Base-by-base conservation (phyloP, 2,113 vertebrate genomes). In the Calcarius ornatus region DNA sequence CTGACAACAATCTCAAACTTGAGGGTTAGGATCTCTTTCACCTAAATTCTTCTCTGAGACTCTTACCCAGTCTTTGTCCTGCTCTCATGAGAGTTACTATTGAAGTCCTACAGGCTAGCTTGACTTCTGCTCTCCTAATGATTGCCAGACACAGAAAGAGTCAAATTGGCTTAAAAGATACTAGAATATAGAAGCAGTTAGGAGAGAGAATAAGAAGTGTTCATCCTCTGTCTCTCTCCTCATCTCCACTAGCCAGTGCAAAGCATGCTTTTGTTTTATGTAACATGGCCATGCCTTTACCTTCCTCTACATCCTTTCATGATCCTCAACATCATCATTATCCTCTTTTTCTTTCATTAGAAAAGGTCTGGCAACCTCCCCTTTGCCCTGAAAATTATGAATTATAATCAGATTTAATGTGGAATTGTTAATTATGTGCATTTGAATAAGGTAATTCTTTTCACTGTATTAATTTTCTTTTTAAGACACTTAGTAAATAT, bases 381-480 rank as follows among this genome's bases (percentile, higher is more conserved):
- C 3, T 51, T 43, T 63, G 31, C 72, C 17, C 40, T 30, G 2
- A 68, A 90, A 79, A 35, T 78, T 15, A 57, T 45, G 28, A 83
- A 31, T 40, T 89, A 11, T 69, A 81, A 75, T 91, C 0, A 92
- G 22, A 84, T 81, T 51, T 86, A 19, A 76, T 76, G 28, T 75
- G 43, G 31, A 69, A 65, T 8, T 89, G 31, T 91, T 94, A 95
- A 92, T 84, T 91, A 65, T 57, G 18, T 76, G 45, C n/a, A 72
- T 86, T 71, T 81, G 28, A 86, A 86, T 95, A 40, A 86, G 40
- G 40, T 51, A 13, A 25, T 78, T 85, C 24, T 72, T 94, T 61
- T 51, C n/a, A 76, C 40, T 53, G 27, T 82, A 64, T 42, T 85
- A 8, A 66, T 86, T 81, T 88, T 64, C 69, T 81, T 92, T 86